A percentile compares a stretch with the other conserved stretches of the same genome.
Evolutionary conservation across 1,140 invertebrate species (phyloP).

Genomic region (Drosophila subobscura): DNA sequence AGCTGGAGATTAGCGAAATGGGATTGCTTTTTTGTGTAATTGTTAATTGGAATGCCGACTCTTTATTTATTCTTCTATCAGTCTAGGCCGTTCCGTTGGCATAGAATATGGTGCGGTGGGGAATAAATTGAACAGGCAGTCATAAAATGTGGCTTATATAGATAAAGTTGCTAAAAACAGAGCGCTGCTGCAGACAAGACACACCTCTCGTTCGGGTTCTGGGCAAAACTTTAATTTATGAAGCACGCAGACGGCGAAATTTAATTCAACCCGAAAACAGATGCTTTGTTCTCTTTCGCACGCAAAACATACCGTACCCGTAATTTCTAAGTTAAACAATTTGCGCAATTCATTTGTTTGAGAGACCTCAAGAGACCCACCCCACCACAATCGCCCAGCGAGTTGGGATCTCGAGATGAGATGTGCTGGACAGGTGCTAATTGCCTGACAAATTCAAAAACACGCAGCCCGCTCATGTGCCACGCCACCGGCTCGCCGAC

Average conservation of each 20-base stretch:
- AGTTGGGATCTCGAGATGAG: neutral
- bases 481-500: slow-evolving; percentile 19
- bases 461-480: slow-evolving; percentile 71
- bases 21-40: slow-evolving; percentile 42
- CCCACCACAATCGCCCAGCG: neutral
- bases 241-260: slow-evolving; percentile 51
- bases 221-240: slow-evolving; percentile 42
- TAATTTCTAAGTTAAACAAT: slow-evolving; percentile 66
- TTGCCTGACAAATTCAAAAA: slow-evolving; percentile 72
- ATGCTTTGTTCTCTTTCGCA: slow-evolving; percentile 52
- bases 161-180: slow-evolving; percentile 18
- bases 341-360: slow-evolving; percentile 51
- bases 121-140: slow-evolving; percentile 16
- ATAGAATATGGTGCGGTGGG: slow-evolving; percentile 5
- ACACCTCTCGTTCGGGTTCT: slow-evolving; percentile 35
- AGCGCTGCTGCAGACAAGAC: slow-evolving; percentile 14
- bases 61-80: slow-evolving; percentile 4
- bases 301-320: slow-evolving; percentile 17
- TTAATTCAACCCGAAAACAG: slow-evolving; percentile 35
- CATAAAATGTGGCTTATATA: slow-evolving; percentile 16
- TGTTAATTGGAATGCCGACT: slow-evolving; percentile 52
- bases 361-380: slow-evolving; percentile 38
- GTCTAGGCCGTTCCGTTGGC: neutral
- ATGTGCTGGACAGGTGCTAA: slow-evolving; percentile 63
- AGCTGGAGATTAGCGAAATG: slow-evolving; percentile 40